phyloP scores from a whole-genome alignment of 2,113 vertebrate species.

The Potamarius usumacintae region DNA sequence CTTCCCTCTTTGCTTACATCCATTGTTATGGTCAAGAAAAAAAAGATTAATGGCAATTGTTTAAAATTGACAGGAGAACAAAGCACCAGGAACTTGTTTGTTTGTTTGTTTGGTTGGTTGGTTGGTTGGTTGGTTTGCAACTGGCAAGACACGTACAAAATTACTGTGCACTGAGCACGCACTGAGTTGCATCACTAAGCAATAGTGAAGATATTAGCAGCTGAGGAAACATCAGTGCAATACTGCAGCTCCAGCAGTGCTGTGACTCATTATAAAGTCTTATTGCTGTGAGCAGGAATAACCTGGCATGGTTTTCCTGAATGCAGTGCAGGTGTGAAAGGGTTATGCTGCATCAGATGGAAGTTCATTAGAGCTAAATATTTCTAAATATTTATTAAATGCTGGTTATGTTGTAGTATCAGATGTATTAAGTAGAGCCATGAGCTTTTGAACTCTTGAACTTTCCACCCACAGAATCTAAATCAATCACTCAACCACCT shows the following conservation, averaged over 20 bases:
- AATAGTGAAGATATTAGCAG: constrained; percentile 4
- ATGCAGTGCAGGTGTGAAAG: neutral
- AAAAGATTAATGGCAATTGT: neutral
- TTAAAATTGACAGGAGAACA: neutral
- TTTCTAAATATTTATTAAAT: neutral
- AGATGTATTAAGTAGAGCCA: neutral
- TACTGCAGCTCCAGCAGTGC: constrained; percentile 24
- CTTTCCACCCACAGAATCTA: neutral
- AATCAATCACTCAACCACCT: neutral
- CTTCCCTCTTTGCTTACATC: neutral
- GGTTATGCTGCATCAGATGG: neutral
- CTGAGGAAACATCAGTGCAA: constrained; percentile 15
- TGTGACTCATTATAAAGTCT: constrained; percentile 7
- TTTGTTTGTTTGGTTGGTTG: neutral
- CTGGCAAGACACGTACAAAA: neutral
- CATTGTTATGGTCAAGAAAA: neutral
- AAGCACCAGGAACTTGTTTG: neutral
- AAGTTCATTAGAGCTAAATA: neutral
- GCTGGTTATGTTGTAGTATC: neutral
- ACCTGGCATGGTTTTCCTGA: constrained; percentile 3
- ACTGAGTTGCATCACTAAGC: constrained; percentile 5
- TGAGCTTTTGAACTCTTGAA: neutral
- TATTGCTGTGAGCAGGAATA: neutral
- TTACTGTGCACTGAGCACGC: neutral
- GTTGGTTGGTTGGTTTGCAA: neutral